These are phyloP conservation scores for Cryptosula pallasiana DNA, from an alignment of 2,888 invertebrate species.

Conservation along the genomic window DNA sequence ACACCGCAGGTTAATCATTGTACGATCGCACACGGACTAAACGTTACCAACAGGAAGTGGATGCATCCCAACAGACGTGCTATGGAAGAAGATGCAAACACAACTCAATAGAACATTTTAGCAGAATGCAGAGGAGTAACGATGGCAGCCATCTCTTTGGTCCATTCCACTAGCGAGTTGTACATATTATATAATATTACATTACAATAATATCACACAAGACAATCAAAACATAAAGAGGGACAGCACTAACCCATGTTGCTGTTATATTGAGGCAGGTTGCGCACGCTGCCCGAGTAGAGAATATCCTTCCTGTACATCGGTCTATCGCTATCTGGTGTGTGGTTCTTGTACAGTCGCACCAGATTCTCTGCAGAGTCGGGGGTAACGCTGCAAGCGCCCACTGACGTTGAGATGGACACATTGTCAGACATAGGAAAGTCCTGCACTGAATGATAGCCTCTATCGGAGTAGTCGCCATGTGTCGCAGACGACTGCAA, in stretches of 20 bases:
- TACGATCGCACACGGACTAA: too few species aligned
- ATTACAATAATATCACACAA: too few species aligned
- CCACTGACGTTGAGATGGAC: neutral
- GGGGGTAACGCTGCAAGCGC: neutral
- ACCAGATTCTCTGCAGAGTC: neutral
- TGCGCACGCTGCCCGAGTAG: slow-evolving; percentile 87
- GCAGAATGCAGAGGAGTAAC: too few species aligned
- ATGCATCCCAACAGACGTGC: too few species aligned
- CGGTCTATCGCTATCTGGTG: slow-evolving; percentile 59
- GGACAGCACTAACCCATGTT: slow-evolving; percentile 17
- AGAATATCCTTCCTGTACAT: slow-evolving; percentile 90
- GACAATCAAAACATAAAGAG: too few species aligned
- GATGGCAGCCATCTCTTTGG: too few species aligned
- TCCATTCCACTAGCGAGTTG: too few species aligned
- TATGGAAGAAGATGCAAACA: too few species aligned
- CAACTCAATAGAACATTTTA: too few species aligned
- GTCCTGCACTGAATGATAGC: slow-evolving; percentile 17
- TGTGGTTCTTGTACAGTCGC: slow-evolving; percentile 11
- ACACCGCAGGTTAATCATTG: too few species aligned
- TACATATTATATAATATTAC: too few species aligned
- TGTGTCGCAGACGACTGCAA: slow-evolving; percentile 7
- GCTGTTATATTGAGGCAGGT: slow-evolving; percentile 73
- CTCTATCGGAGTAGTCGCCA: neutral
- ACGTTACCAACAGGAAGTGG: too few species aligned
- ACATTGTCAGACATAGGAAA: slow-evolving; percentile 5